Evolutionary conservation across 1,140 invertebrate genomes (phyloP).

Genomic region (Neodiprion virginianus): DNA sequence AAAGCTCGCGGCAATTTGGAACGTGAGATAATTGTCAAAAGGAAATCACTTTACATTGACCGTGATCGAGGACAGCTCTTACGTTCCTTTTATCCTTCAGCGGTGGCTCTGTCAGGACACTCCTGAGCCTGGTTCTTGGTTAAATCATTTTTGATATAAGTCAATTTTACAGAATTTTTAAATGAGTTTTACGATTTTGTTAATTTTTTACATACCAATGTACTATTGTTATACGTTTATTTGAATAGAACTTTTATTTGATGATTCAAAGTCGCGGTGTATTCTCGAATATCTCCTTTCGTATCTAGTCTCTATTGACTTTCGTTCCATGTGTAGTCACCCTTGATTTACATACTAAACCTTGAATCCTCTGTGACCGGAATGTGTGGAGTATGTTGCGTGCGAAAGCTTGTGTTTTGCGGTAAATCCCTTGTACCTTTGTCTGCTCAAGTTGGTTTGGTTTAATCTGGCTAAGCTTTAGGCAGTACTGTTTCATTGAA

Average conservation of each 20-base stretch:
- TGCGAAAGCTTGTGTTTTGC: not conserved
- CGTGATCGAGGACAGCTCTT: constrained; percentile 69
- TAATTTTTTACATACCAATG: constrained; percentile 7
- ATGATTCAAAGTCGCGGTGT: not conserved
- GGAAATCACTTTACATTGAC: constrained; percentile 74
- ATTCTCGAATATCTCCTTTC: not conserved
- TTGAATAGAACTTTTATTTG: not conserved
- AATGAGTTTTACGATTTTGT: constrained; percentile 8
- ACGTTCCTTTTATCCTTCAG: constrained; percentile 72
- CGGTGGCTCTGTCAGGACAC: constrained; percentile 68
- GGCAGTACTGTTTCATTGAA: too few relatives aligned
- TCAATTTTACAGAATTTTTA: constrained; percentile 15
- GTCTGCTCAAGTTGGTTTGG: not conserved
- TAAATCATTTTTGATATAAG: not conserved
- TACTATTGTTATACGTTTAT: not conserved
- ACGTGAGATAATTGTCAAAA: constrained; percentile 75
- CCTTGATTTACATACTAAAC: not conserved
- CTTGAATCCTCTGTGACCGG: not conserved
- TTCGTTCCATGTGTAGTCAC: not conserved
- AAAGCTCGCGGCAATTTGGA: constrained; percentile 69
- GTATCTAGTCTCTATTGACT: not conserved
- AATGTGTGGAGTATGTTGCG: not conserved
- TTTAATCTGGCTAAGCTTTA: not conserved
- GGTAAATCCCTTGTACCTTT: not conserved
- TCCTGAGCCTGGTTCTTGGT: not conserved